Conservation (phyloP, 2,888 invertebrate species). For the Holacanthella duospinosa region DNA sequence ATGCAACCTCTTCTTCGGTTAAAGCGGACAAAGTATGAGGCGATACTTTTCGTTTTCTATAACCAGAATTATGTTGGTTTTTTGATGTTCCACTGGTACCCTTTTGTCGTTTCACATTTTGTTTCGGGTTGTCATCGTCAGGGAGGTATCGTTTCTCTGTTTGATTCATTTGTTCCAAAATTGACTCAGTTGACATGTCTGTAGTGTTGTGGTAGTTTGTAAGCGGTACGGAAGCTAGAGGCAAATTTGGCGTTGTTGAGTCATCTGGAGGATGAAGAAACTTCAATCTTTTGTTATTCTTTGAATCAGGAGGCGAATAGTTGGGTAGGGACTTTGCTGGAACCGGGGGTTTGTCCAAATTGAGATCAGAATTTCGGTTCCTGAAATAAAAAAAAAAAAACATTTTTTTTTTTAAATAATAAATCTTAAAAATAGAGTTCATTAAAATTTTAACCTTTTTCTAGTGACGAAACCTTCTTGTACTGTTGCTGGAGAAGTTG, state of each 20-base stretch:
- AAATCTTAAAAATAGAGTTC: too few relatives aligned
- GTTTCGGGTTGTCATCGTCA: slow-evolving; percentile 18
- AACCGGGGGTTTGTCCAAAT: neutral
- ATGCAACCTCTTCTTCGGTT: slow-evolving; percentile 21
- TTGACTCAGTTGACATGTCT: slow-evolving; percentile 29
- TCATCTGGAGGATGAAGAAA: slow-evolving; percentile 6
- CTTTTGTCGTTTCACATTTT: neutral
- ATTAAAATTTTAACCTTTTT: too few relatives aligned
- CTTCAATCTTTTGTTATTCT: slow-evolving; percentile 16
- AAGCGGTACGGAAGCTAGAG: slow-evolving; percentile 9
- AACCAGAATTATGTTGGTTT: neutral
- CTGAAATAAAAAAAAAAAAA: neutral
- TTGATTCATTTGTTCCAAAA: slow-evolving; percentile 36
- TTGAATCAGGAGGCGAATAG: neutral
- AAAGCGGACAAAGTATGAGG: neutral
- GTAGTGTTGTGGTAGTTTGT: slow-evolving; percentile 9
- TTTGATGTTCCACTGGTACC: neutral
- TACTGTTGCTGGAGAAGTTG: too few relatives aligned
- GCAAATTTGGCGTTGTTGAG: neutral
- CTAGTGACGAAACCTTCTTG: neutral
- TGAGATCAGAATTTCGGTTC: neutral
- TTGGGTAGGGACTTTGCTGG: neutral
- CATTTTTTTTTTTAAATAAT: too few relatives aligned
- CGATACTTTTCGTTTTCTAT: slow-evolving; percentile 14
- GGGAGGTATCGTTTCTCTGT: slow-evolving; percentile 34